Evolutionary conservation across 2,113 vertebrate genomes (phyloP), one percentile per base, ranked within the genome.

Genomic region (Macquaria ambigua): DNA sequence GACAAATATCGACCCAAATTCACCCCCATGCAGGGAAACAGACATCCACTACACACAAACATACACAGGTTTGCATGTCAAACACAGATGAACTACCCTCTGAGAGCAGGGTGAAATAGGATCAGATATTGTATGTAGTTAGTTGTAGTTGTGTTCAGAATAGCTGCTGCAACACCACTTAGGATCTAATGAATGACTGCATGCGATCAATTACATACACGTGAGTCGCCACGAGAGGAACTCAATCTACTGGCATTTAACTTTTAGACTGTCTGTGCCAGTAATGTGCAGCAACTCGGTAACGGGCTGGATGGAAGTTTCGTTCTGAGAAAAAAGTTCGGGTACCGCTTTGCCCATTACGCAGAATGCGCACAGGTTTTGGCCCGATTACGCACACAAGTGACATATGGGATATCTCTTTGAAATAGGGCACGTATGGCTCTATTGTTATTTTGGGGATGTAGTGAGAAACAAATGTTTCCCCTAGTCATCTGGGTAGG

Each of bases 131-230:
- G 31, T 28, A 18, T 15, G 15, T 23, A 1, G 10, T 34, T 37
- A 7, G 23, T 58, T 58, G 21, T 23, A 18, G 37, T n/a, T 48
- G 20, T 3, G 23, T 71, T 59, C 34, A 64, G 50, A 77, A 31
- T 6, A 58, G 14, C n/a, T 48, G 56, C 70, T 50, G 28, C 31
- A 58, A 9, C n/a, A 21, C 16, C 5, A 55, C 28, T 14, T 23
- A 69, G 10, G 25, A 72, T 28, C 70, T 78, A 83, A 91, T 84
- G 77, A 90, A 74, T 72, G 82, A 81, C 85, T 50, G 84, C 70
- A 74, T 63, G 89, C 73, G 28, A 73, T 73, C 88, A 90, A 90
- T 94, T 90, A 89, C n/a, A 39, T 6, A 64, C 91, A 84, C 83
- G 89, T 90, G 94, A 94, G 63, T 39, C 18, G 16, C 20, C 66